Evolutionary conservation across 2,797 vertebrate genomes (phyloP), one percentile per base, ranked within the genome.

Genomic region (Gymnocypris eckloni): DNA sequence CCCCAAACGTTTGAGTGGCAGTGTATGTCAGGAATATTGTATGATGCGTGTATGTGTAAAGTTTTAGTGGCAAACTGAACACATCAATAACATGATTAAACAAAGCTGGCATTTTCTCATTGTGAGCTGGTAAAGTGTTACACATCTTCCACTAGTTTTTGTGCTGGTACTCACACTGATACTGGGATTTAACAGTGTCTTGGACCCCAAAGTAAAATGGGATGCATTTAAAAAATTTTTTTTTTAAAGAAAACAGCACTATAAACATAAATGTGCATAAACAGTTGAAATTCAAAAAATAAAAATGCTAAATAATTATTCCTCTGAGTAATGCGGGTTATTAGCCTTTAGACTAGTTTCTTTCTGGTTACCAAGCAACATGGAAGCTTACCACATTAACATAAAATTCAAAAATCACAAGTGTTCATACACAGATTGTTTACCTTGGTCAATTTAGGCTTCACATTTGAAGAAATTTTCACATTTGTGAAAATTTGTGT

Each of bases 361-460:
- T 52, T 50, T 70, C 54, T 8, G 2, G 64, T n/a, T 52, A 45
- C 45, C 33, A 70, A 15, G 64, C 79, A 81, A 69, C 79, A 70
- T 69, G 22, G 61, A 10, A 81, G 37, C 28, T 61, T 69, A 20
- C 4, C 18, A 4, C 54, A 56, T 54, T 22, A n/a, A 56, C 75
- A 77, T 12, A 20, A 12, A 67, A 50, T 22, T 37, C 6, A 33
- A 80, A 25, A 64, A 4, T 66, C 15, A 45, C 41, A 33, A 50
- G 4, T 69, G 39, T 64, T 9, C 8, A 79, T 79, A 28, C 13
- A 59, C 56, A 22, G 13, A 25, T 28, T 13, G 25, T 33, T 69
- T 69, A 22, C 25, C 9, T 48, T 66, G 54, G n/a, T 12, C n/a
- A 25, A 25, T 61, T 41, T 20, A 16, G 37, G 6, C 48, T 43